Percentiles rank a stretch among this genome's conserved stretches.
These are phyloP conservation scores for Drosophila rhopaloa DNA, from an alignment of 1,140 invertebrate species.

Conservation along the genomic window DNA sequence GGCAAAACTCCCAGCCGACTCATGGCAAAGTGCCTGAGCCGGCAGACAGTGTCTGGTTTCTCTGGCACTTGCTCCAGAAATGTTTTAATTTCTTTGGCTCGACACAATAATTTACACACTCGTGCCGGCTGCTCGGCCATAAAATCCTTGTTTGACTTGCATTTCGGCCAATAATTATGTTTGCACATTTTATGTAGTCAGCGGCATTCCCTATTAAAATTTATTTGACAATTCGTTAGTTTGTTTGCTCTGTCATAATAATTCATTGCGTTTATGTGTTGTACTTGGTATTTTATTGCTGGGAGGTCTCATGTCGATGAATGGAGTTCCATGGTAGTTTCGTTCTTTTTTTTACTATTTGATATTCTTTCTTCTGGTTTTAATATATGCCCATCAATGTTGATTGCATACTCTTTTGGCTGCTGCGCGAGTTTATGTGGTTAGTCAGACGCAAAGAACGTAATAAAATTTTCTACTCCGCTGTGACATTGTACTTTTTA, in stretches of 20 bases:
- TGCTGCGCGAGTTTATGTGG: slow-evolving; percentile 38
- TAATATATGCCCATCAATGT: slow-evolving; percentile 69
- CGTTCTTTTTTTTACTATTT: slow-evolving; percentile 31
- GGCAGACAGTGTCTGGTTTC: slow-evolving; percentile 52
- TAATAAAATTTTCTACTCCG: slow-evolving; percentile 33
- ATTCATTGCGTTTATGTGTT: slow-evolving; percentile 49
- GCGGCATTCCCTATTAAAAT: slow-evolving; percentile 62
- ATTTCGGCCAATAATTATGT: slow-evolving; percentile 63
- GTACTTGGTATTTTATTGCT: slow-evolving; percentile 38
- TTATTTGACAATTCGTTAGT: slow-evolving; percentile 59
- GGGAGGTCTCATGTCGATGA: not conserved
- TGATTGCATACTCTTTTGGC: slow-evolving; percentile 53
- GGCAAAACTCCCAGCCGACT: slow-evolving; percentile 46
- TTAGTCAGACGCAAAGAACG: slow-evolving; percentile 48
- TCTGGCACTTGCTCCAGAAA: slow-evolving; percentile 54
- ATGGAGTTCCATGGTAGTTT: slow-evolving; percentile 13
- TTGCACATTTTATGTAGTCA: slow-evolving; percentile 44
- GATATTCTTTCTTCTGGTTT: slow-evolving; percentile 10
- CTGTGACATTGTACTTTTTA: slow-evolving; percentile 32
- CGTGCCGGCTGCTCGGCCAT: slow-evolving; percentile 37
- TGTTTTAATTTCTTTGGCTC: slow-evolving; percentile 71
- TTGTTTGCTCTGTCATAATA: slow-evolving; percentile 45
- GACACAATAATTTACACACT: slow-evolving; percentile 61
- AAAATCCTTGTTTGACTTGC: slow-evolving; percentile 62
- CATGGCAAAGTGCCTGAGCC: slow-evolving; percentile 42